Base-by-base conservation (phyloP, 2,888 invertebrate species). In the Agriotes lineatus region DNA sequence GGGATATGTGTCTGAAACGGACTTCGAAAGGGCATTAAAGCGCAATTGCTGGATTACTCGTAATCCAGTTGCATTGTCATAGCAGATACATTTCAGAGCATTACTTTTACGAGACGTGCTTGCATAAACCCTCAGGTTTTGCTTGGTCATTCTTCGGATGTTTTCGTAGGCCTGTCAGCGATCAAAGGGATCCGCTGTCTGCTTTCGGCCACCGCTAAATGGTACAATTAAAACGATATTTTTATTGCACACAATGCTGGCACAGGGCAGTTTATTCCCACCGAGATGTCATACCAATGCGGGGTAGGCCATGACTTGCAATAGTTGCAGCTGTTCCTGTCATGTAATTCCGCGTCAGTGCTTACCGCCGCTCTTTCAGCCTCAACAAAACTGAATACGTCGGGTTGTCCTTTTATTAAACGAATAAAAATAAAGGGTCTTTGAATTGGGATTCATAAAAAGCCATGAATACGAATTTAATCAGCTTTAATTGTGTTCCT, bases 171-270 rank as follows among this genome's bases (percentile, higher is more conserved):
- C 22, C 30, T 20, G 30, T 60, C 56, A 67, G 57, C 62, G 42
- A 48, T 60, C 62, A 63, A 66, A 68, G 63, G 30, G 62, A 50
- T 57, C 67, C 67, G 67, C 67, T 50, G 33, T 16, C 44, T 60
- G 58, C 60, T 52, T 63, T 63, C 39, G 35, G 50, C 58, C 58
- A 48, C 57, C 62, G 54, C 58, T 65, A 63, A 75, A 79, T 75
- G 75, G 78, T 72, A 79, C 77, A 81, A 80, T 80, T 81, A 82
- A 82, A 81, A 79, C 79, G 79, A 58, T 63, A 68, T 81, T 81
- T 81, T 82, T 82, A 81, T 80, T 80, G 78, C 79, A 76, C 77
- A 75, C 80, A 79, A 81, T 79, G 76, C 75, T 75, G 72, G 68
- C 68, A 20, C 77, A 75, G 77, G 78, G 74, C 71, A 74, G 58